A percentile compares a stretch with the other conserved stretches of the same genome.
Conservation (phyloP, 2,113 vertebrate species). For the Herpetotheres cachinnans region DNA sequence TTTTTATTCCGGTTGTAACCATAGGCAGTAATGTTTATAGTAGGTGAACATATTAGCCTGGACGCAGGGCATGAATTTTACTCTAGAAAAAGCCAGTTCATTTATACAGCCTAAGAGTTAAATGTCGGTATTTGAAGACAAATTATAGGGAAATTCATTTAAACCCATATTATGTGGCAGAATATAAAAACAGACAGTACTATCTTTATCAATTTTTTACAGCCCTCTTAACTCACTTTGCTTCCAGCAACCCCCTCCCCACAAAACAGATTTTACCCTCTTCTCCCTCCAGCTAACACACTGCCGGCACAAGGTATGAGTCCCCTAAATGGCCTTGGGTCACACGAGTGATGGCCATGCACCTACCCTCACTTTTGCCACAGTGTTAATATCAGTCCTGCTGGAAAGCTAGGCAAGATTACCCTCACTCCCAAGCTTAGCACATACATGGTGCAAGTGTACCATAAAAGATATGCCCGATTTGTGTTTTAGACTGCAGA, state of each 20-base stretch:
- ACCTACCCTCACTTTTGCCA: background rate
- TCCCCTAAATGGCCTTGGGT: background rate
- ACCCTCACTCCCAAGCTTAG: background rate
- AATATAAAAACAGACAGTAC: conserved; percentile 70
- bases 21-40: conserved; percentile 75
- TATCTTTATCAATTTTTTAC: conserved; percentile 62
- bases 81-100: conserved; percentile 68
- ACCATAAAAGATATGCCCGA: background rate
- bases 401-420: background rate
- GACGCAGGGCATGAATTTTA: conserved; percentile 74
- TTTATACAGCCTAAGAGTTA: conserved; percentile 73
- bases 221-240: conserved; percentile 44
- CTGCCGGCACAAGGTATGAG: background rate
- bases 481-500: background rate
- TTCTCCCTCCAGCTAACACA: background rate
- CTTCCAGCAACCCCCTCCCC: conserved; percentile 33
- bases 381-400: background rate
- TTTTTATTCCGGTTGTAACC: conserved; percentile 74
- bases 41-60: conserved; percentile 72
- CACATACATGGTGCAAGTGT: background rate
- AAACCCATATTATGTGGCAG: conserved; percentile 62
- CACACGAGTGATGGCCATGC: background rate
- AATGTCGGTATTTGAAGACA: conserved; percentile 71
- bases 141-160: conserved; percentile 74
- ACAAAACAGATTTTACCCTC: conserved; percentile 19